Evolutionary conservation across 2,113 vertebrate species (phyloP).

Genomic region (Nothobranchius furzeri): DNA sequence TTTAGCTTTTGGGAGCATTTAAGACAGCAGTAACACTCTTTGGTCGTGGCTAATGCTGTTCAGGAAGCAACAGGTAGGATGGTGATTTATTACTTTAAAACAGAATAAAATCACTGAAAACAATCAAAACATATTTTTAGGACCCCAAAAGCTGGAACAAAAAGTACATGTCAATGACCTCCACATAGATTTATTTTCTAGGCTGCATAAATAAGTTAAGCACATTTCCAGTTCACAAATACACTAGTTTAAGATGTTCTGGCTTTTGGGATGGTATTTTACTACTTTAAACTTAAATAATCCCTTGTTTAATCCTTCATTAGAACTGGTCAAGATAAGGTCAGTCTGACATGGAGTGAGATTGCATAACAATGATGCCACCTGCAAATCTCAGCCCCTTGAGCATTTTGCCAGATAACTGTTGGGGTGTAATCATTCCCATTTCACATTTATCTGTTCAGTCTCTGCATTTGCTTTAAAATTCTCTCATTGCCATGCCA

Average conservation of each 20-base stretch:
- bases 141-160: not conserved
- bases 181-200: not conserved
- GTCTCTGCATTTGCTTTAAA: conserved; percentile 23
- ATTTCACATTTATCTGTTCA: conserved; percentile 41
- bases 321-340: conserved; percentile 40
- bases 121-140: no score
- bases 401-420: conserved; percentile 37
- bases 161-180: not conserved
- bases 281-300: conserved; percentile 17
- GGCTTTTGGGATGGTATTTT: not conserved
- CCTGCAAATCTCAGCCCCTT: conserved; percentile 20
- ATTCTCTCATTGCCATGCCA: conserved; percentile 49
- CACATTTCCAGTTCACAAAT: not conserved
- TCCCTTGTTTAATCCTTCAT: conserved; percentile 23
- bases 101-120: no score
- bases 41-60: no score
- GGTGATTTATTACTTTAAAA: no score
- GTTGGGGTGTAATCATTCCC: conserved; percentile 39
- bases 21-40: no score
- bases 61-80: no score
- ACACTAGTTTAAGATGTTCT: not conserved
- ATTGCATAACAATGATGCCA: conserved; percentile 47
- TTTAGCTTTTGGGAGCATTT: no score
- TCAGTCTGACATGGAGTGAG: conserved; percentile 32
- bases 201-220: not conserved